Evolutionary conservation across 2,797 vertebrate species (phyloP).

Genomic region (Coluber constrictor): DNA sequence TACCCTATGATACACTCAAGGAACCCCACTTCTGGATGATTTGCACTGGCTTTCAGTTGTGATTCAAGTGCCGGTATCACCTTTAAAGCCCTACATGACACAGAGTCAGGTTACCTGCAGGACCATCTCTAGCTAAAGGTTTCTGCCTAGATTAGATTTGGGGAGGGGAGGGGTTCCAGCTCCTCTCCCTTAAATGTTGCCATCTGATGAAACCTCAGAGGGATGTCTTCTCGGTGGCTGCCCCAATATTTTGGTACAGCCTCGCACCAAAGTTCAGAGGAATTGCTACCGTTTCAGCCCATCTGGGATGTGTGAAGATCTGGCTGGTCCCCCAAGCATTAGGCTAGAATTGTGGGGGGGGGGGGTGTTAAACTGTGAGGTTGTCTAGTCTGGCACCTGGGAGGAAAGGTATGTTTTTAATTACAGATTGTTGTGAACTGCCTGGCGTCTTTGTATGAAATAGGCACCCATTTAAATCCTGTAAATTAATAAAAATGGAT

Average conservation of each 20-base stretch:
- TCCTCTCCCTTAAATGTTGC: neutral
- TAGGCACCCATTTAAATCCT: neutral
- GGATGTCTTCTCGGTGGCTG: neutral
- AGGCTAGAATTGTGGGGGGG: neutral
- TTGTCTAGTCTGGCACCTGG: neutral
- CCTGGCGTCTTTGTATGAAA: neutral
- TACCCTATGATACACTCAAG: neutral
- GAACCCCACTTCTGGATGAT: neutral
- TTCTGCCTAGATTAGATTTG: neutral
- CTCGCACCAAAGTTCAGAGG: neutral
- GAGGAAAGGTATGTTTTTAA: neutral
- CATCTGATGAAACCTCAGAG: neutral
- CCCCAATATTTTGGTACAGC: neutral
- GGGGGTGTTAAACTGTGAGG: neutral
- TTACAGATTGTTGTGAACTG: neutral
- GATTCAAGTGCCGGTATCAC: neutral
- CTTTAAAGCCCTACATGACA: neutral
- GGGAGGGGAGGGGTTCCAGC: neutral
- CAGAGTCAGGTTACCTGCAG: neutral
- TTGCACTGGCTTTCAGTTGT: neutral
- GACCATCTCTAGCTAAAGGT: neutral
- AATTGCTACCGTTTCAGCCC: neutral
- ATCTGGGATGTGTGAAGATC: neutral
- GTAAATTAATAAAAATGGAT: neutral
- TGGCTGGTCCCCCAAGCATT: neutral